Evolutionary conservation across 2,888 invertebrate species (phyloP).

Genomic region (Tachystola acroxantha): DNA sequence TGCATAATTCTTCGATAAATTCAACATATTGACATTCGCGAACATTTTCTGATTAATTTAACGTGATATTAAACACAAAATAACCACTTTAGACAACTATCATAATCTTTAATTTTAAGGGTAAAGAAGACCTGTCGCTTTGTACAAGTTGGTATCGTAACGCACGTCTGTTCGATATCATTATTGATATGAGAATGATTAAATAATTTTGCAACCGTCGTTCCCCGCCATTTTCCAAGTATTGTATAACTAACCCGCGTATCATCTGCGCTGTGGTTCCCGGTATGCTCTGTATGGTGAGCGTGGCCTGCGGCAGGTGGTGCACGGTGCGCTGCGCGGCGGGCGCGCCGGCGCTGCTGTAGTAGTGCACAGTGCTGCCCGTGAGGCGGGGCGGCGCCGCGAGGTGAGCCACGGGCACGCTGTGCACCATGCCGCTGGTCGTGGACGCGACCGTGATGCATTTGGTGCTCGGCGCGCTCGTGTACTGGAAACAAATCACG

Average conservation of each 20-base stretch:
- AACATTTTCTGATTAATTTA: no score
- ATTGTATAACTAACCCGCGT: conserved; percentile 54
- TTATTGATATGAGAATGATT: no score
- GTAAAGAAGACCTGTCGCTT: no score
- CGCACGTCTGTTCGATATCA: no score
- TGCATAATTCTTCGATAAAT: no score
- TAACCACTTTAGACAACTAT: no score
- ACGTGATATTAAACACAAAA: no score
- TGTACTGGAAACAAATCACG: conserved; percentile 41
- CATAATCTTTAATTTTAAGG: no score
- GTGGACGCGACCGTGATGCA: conserved; percentile 71
- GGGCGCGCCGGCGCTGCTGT: conserved; percentile 33
- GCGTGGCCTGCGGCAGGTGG: conserved; percentile 56
- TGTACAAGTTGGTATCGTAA: no score
- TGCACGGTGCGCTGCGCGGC: conserved; percentile 43
- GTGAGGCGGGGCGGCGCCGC: conserved; percentile 53
- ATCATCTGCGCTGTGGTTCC: conserved; percentile 60
- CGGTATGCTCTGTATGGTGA: conserved; percentile 64
- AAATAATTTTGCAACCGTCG: no score
- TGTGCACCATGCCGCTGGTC: conserved; percentile 66
- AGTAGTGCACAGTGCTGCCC: conserved; percentile 58
- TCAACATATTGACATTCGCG: no score
- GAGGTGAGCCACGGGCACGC: conserved; percentile 64
- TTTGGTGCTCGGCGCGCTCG: conserved; percentile 51
- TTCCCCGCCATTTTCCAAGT: no score